These are phyloP conservation scores for Lasioglossum malachurum DNA, from an alignment of 2,888 invertebrate genomes.

Conservation along the genomic window DNA sequence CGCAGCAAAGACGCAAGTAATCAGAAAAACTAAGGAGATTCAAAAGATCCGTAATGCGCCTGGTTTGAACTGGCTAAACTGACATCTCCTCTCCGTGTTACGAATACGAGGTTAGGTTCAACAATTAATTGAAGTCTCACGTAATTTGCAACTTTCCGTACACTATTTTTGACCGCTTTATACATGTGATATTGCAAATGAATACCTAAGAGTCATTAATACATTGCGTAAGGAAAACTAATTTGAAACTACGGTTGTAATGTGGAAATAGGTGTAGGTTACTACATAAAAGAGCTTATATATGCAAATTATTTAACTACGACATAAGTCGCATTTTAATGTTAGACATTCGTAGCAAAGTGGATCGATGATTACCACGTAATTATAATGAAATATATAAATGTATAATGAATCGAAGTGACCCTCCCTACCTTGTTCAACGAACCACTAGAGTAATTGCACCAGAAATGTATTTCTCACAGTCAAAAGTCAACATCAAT, in stretches of 20 bases:
- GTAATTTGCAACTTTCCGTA: conserved; percentile 54
- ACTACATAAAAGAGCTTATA: conserved; percentile 44
- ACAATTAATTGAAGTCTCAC: conserved; percentile 76
- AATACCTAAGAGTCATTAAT: conserved; percentile 55
- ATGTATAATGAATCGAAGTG: conserved; percentile 56
- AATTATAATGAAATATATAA: conserved; percentile 53
- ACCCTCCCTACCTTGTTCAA: conserved; percentile 71
- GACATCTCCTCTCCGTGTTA: conserved; percentile 76
- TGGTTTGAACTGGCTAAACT: conserved; percentile 76
- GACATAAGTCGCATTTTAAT: conserved; percentile 55
- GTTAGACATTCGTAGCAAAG: conserved; percentile 25
- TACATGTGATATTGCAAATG: conserved; percentile 56
- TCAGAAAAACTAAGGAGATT: conserved; percentile 75
- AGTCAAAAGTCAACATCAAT: conserved; percentile 64
- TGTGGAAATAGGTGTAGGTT: conserved; percentile 28
- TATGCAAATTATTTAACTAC: conserved; percentile 55
- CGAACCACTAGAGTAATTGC: conserved; percentile 62
- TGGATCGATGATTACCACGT: conserved; percentile 44
- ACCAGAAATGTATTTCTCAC: conserved; percentile 66
- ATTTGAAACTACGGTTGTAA: conserved; percentile 31
- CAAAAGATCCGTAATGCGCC: conserved; percentile 75
- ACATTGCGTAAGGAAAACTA: conserved; percentile 26
- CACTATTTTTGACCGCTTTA: conserved; percentile 50
- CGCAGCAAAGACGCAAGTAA: conserved; percentile 63
- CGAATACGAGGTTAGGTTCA: conserved; percentile 81